phyloP scores from a whole-genome alignment of 37 sponge, comb jelly and placozoan genomes.

The Chondrosia reniformis region DNA sequence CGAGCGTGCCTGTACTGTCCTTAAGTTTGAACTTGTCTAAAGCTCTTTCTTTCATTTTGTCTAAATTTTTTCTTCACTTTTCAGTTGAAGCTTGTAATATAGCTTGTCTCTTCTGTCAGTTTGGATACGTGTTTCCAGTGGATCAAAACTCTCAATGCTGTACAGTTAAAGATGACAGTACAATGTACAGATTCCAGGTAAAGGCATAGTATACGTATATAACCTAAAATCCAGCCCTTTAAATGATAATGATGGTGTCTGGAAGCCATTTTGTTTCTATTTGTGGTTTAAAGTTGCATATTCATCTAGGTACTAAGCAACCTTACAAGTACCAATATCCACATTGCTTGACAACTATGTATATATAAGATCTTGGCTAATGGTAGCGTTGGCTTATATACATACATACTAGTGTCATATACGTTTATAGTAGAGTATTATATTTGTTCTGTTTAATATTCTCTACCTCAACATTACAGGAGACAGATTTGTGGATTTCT shows the following conservation, averaged over 20 bases:
- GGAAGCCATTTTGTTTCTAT: background rate
- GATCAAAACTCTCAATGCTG: background rate
- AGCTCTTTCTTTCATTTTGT: too few relatives aligned
- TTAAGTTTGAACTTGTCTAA: too few relatives aligned
- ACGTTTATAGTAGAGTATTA: background rate
- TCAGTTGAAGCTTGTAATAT: constrained; percentile 2
- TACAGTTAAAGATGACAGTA: constrained; percentile 54
- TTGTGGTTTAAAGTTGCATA: background rate
- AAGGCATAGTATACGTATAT: background rate
- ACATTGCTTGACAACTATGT: too few relatives aligned
- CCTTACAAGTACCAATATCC: too few relatives aligned
- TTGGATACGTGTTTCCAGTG: constrained; percentile 16
- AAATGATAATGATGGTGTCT: background rate
- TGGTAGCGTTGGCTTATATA: too few relatives aligned
- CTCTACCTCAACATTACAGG: background rate
- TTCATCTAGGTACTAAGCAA: too few relatives aligned
- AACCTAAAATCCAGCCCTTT: background rate
- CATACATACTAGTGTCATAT: background rate
- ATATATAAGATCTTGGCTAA: too few relatives aligned
- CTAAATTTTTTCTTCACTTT: too few relatives aligned
- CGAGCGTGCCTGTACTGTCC: too few relatives aligned
- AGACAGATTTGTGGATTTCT: background rate
- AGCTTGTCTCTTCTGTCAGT: constrained; percentile 4
- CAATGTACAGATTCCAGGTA: constrained; percentile 67
- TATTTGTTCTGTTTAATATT: too few relatives aligned